A percentile compares a stretch with the other conserved stretches of the same genome.
phyloP scores from a whole-genome alignment of 2,113 vertebrate genomes.

The Cyrtonyx montezumae region DNA sequence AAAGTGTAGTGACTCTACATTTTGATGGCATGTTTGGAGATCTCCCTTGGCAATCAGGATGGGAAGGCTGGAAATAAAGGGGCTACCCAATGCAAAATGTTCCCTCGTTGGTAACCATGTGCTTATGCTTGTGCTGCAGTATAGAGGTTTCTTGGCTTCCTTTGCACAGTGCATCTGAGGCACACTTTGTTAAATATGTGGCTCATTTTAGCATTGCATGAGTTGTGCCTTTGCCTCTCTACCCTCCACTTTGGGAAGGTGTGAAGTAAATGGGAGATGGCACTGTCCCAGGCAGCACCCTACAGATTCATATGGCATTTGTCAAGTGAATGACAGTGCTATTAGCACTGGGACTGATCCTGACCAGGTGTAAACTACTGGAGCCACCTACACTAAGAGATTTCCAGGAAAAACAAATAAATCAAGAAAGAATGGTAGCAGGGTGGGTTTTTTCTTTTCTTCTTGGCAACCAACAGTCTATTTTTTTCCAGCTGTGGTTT shows the following conservation, averaged over 20 bases:
- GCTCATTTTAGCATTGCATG: not conserved
- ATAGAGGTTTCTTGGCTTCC: conserved; percentile 4
- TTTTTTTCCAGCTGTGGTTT: conserved; percentile 33
- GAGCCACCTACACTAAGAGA: not conserved
- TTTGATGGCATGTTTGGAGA: not conserved
- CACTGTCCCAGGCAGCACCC: not conserved
- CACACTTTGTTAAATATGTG: conserved; percentile 11
- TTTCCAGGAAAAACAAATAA: not conserved
- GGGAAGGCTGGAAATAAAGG: not conserved
- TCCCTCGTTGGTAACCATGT: not conserved
- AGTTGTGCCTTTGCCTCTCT: not conserved
- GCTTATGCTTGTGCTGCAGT: not conserved
- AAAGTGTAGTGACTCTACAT: not conserved
- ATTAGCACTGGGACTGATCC: not conserved
- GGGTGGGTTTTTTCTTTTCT: not conserved
- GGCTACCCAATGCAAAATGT: not conserved
- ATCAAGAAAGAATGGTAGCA: not conserved
- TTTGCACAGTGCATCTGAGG: not conserved
- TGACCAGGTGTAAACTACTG: not conserved
- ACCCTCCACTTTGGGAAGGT: not conserved
- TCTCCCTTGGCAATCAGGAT: not conserved
- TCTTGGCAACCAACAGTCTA: not conserved
- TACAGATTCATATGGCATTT: not conserved
- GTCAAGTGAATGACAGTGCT: not conserved
- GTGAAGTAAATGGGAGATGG: not conserved